These are phyloP conservation scores for Cyanistes caeruleus DNA, from an alignment of 2,113 vertebrate genomes.

Conservation along the genomic window DNA sequence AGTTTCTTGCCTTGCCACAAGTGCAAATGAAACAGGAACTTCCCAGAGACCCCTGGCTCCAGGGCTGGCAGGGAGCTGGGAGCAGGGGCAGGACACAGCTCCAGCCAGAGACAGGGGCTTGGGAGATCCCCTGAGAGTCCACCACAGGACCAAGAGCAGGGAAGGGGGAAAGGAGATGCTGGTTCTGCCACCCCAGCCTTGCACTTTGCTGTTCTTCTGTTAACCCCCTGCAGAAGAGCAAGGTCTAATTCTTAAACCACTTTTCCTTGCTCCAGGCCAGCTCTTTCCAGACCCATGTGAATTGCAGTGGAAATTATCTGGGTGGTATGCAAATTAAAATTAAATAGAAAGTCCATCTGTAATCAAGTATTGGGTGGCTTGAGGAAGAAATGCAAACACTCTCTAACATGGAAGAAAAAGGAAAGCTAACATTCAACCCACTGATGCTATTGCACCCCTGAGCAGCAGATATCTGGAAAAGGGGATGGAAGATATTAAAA, in stretches of 20 bases:
- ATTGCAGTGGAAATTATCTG: background rate
- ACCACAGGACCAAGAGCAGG: accelerated
- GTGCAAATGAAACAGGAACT: background rate
- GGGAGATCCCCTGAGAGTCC: accelerated
- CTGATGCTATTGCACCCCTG: background rate
- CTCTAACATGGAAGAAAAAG: background rate
- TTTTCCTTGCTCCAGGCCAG: background rate
- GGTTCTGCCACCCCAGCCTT: background rate
- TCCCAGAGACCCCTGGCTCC: background rate
- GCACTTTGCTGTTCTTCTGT: background rate
- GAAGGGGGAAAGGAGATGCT: background rate
- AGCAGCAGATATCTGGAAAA: background rate
- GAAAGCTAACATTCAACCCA: background rate
- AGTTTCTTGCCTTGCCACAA: background rate
- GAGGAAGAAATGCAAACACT: slow-evolving; percentile 10
- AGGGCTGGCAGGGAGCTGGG: background rate
- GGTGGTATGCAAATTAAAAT: slow-evolving; percentile 11
- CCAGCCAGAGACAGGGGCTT: accelerated
- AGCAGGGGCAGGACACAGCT: background rate
- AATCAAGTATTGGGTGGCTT: background rate
- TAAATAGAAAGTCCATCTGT: background rate
- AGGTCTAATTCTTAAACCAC: background rate
- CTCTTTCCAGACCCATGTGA: background rate
- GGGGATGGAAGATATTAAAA: background rate
- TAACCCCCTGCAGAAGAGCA: background rate